Evolutionary conservation across 2,113 vertebrate species (phyloP).

Genomic region (Mugil cephalus): DNA sequence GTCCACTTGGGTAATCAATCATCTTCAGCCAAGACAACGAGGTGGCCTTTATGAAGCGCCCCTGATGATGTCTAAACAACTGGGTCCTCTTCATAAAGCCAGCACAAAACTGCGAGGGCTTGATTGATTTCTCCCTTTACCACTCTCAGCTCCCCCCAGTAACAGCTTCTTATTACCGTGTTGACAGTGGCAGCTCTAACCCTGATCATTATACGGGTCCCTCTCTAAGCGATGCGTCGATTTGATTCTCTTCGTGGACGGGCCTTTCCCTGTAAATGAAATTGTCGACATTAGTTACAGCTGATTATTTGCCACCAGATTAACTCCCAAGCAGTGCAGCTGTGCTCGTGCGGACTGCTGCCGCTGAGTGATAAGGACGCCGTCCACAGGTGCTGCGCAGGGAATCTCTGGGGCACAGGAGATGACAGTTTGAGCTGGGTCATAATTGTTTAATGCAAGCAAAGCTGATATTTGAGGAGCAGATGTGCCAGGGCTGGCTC

Average conservation of each 20-base stretch:
- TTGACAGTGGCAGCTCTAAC: slow-evolving; percentile 8
- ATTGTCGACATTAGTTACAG: slow-evolving; percentile 20
- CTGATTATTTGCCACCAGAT: slow-evolving; percentile 32
- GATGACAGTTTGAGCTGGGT: slow-evolving; percentile 3
- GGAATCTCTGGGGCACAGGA: not conserved
- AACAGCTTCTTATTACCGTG: slow-evolving; percentile 7
- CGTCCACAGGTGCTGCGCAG: slow-evolving; percentile 26
- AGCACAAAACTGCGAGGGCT: slow-evolving; percentile 13
- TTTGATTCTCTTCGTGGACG: not conserved
- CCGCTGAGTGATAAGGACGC: slow-evolving; percentile 33
- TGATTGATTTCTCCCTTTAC: slow-evolving; percentile 35
- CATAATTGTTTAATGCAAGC: slow-evolving; percentile 26
- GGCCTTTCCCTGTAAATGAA: not conserved
- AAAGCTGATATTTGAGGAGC: slow-evolving; percentile 38
- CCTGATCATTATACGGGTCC: not conserved
- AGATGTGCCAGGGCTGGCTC: slow-evolving; percentile 17
- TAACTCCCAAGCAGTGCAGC: slow-evolving; percentile 1
- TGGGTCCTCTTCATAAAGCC: slow-evolving; percentile 2
- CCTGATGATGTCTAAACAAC: slow-evolving; percentile 18
- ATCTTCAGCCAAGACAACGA: slow-evolving; percentile 37
- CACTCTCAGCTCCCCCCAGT: not conserved
- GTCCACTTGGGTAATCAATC: slow-evolving; percentile 45
- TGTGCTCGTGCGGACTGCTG: slow-evolving; percentile 18
- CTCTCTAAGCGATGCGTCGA: not conserved
- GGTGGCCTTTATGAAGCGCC: slow-evolving; percentile 51